These are phyloP conservation scores for Tetramorium bicarinatum DNA, from an alignment of 2,888 invertebrate genomes.

Conservation along the genomic window DNA sequence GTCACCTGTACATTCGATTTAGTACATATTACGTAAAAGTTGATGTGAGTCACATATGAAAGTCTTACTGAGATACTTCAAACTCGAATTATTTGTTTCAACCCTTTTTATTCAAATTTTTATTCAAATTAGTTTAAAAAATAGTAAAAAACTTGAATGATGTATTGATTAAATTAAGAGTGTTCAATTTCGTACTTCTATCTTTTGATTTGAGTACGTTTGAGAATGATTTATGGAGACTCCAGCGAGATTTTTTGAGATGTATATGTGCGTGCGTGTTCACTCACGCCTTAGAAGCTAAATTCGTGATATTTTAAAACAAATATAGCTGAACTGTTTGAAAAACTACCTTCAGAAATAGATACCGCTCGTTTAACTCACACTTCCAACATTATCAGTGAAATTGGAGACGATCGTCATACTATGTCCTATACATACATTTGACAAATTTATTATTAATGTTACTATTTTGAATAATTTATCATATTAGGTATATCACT, in stretches of 20 bases:
- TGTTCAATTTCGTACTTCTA: neutral
- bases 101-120: neutral
- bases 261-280: neutral
- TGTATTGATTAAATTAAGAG: neutral
- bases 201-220: no score
- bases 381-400: neutral
- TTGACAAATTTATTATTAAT: conserved; percentile 2
- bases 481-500: neutral
- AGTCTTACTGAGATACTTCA: no score
- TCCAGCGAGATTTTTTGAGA: neutral
- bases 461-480: neutral
- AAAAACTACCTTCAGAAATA: conserved; percentile 16
- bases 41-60: no score
- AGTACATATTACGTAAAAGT: no score
- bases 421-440: neutral
- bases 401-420: neutral
- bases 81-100: neutral
- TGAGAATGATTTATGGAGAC: neutral
- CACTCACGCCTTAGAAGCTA: neutral
- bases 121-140: neutral
- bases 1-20: no score
- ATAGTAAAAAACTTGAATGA: neutral
- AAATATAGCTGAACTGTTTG: neutral
- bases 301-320: conserved; percentile 14
- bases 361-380: conserved; percentile 3